Evolutionary conservation across 1,140 invertebrate species (phyloP).

Genomic region (Heliconius hermathena): DNA sequence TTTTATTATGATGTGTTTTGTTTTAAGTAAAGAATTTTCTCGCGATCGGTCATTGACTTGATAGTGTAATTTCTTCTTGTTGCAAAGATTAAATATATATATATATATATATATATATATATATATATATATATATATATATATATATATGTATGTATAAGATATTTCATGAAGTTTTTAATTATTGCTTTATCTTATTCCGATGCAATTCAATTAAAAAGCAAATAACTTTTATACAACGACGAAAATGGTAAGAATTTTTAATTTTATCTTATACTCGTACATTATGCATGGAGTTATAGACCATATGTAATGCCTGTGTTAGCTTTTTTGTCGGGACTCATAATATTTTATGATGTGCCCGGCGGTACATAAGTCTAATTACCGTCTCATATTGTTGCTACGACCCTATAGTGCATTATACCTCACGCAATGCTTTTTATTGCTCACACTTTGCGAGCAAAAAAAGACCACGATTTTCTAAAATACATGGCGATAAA

Average conservation of each 20-base stretch:
- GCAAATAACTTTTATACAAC: neutral
- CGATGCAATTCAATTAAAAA: neutral
- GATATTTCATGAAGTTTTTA: neutral
- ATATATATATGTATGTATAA: too few species aligned
- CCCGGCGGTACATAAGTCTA: constrained; percentile 13
- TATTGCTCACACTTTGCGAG: constrained; percentile 22
- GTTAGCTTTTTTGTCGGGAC: constrained; percentile 15
- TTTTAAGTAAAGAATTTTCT: neutral
- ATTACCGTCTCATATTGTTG: constrained; percentile 26
- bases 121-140: neutral
- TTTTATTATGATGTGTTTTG: neutral
- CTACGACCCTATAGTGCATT: constrained; percentile 16
- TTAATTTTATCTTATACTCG: constrained; percentile 14
- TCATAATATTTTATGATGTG: neutral
- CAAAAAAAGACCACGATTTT: constrained; percentile 21
- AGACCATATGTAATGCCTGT: neutral
- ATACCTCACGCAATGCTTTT: constrained; percentile 24
- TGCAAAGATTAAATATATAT: neutral
- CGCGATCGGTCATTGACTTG: constrained; percentile 10
- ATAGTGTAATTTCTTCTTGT: neutral
- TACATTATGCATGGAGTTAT: constrained; percentile 23
- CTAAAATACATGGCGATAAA: constrained; percentile 18
- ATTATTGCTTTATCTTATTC: neutral
- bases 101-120: neutral
- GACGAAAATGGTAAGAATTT: neutral